Evolutionary conservation across 2,888 invertebrate species (phyloP).

Genomic region (Rhabditoides inermis): DNA sequence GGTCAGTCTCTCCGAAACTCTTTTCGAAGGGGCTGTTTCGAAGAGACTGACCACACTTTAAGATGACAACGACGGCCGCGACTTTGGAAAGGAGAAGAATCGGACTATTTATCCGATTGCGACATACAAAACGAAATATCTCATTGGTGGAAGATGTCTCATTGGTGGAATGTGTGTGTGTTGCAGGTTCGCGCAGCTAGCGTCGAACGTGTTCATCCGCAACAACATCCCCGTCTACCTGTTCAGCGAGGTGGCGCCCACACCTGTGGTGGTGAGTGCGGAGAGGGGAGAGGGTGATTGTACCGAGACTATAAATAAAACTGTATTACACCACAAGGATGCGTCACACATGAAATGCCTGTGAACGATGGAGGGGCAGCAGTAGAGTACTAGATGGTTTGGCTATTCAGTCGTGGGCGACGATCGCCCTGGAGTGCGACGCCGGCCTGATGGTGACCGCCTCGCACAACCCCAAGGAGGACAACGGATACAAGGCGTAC

Average conservation of each 20-base stretch:
- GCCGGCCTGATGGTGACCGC: constrained; percentile 84
- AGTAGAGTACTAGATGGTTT: background rate
- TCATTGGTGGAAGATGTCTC: background rate
- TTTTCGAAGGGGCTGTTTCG: no score
- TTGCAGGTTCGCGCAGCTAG: constrained; percentile 75
- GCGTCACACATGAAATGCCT: no score
- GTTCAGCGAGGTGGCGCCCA: constrained; percentile 73
- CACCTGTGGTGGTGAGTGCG: constrained; percentile 74
- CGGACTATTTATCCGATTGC: no score
- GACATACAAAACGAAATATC: background rate
- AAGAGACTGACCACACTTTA: no score
- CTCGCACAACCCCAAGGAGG: constrained; percentile 87
- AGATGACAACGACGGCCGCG: no score
- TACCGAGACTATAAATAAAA: no score
- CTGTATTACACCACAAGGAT: no score
- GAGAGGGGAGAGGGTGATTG: no score
- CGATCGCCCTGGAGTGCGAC: constrained; percentile 66
- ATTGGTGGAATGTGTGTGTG: background rate
- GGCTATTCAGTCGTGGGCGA: constrained; percentile 66
- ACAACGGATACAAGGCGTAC: constrained; percentile 93
- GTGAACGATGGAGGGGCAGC: no score
- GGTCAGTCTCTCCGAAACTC: no score
- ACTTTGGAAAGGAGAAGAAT: background rate
- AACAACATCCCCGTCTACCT: constrained; percentile 72
- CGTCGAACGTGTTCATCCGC: constrained; percentile 73